These are phyloP conservation scores for Drosophila kohkoa DNA, from an alignment of 1,140 invertebrate genomes.

Conservation along the genomic window DNA sequence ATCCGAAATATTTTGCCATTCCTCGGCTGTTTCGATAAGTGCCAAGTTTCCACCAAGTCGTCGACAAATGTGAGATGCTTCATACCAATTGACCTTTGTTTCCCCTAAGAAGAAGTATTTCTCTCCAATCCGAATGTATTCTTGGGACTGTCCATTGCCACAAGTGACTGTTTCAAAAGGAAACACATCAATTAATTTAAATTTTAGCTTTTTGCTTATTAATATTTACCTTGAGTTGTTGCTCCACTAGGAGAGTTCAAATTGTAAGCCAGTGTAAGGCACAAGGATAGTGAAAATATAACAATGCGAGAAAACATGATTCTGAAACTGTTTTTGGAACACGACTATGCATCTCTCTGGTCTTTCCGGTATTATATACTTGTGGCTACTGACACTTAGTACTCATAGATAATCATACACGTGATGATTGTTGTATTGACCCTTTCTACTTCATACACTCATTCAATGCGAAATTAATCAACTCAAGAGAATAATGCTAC, in stretches of 20 bases:
- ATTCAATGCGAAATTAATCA: too few relatives aligned
- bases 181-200: background rate
- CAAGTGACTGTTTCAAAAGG: background rate
- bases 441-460: too few relatives aligned
- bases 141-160: background rate
- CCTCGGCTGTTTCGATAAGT: constrained; percentile 18
- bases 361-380: too few relatives aligned
- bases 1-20: constrained; percentile 26
- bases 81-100: constrained; percentile 23
- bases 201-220: too few relatives aligned
- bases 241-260: constrained; percentile 12
- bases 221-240: constrained; percentile 6
- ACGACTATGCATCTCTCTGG: too few relatives aligned
- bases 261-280: background rate
- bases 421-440: too few relatives aligned
- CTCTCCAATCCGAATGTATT: constrained; percentile 15
- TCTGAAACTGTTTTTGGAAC: background rate
- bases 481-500: too few relatives aligned
- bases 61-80: constrained; percentile 27
- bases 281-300: constrained; percentile 1
- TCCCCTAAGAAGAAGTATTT: constrained; percentile 31
- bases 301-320: background rate
- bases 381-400: too few relatives aligned
- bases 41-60: constrained; percentile 31
- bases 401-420: too few relatives aligned